Base-by-base conservation (phyloP, 2,113 vertebrate genomes). In the Rafetus swinhoei region DNA sequence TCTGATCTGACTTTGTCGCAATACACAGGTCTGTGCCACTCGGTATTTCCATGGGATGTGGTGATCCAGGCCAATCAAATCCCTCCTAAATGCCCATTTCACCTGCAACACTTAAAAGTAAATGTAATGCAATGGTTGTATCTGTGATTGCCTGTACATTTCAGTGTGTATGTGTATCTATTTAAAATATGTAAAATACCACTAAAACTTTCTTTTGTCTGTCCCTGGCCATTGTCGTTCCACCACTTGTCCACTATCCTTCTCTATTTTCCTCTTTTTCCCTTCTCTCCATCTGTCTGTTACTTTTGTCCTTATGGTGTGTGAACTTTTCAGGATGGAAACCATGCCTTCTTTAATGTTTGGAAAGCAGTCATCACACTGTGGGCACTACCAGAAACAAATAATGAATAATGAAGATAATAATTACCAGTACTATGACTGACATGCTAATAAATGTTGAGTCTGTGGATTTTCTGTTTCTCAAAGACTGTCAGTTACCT, bases 401-500 rank as follows among this genome's bases (percentile, higher is more conserved):
- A 72, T 35, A 72, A 72, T 72, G 65, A 72, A 72, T 35, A 16
- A 72, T 35, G 18, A 29, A 45, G 3, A 80, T 72, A 74, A 87
- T 79, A 82, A 94, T 95, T 90, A 91, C 35, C 22, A 86, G 83
- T 85, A 88, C 74, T 90, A 77, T 57, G 91, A 85, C 27, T 80
- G 35, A 95, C 84, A 45, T 85, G 82, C 77, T 84, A 77, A 95
- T 87, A 96, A 96, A 94, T 2, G 24, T 84, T 84, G 92, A 94
- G 82, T 83, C 96, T 95, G 65, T 85, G 77, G 87, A 95, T 94
- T 86, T 84, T 79, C 76, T 80, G 65, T 90, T 97, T 87, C 92
- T 97, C 86, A 77, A 96, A 94, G 92, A 55, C 93, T 91, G 81
- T 85, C 81, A 80, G 74, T 91, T 95, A 79, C 87, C 69, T 96